phyloP scores from a whole-genome alignment of 2,888 invertebrate genomes.

The Peribatodes rhomboidaria region DNA sequence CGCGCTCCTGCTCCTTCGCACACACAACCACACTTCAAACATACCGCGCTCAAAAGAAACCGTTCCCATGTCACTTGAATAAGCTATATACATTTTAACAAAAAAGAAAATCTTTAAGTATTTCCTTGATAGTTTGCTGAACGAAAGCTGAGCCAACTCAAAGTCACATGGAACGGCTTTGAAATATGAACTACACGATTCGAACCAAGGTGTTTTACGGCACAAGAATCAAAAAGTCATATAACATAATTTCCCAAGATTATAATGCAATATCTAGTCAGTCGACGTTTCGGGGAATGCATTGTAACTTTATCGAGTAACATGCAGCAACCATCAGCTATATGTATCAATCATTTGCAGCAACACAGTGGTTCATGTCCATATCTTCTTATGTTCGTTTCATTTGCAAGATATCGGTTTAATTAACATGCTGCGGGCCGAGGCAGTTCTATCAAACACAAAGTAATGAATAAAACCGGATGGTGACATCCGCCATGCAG shows the following conservation, averaged over 20 bases:
- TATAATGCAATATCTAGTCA: conserved; percentile 72
- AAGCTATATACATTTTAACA: neutral
- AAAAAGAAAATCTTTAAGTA: neutral
- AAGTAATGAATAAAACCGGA: conserved; percentile 80
- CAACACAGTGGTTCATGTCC: conserved; percentile 61
- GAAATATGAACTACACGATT: conserved; percentile 26
- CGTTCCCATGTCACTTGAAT: conserved; percentile 32
- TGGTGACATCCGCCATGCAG: conserved; percentile 83
- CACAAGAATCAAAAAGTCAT: conserved; percentile 29
- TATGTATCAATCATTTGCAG: conserved; percentile 64
- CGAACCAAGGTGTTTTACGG: conserved; percentile 27
- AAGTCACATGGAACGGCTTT: conserved; percentile 52
- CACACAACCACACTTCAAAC: conserved; percentile 27
- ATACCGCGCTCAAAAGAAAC: conserved; percentile 44
- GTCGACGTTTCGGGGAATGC: conserved; percentile 69
- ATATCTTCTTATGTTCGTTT: conserved; percentile 63
- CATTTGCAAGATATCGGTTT: conserved; percentile 54
- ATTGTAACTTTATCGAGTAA: conserved; percentile 70
- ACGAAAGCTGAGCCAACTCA: neutral
- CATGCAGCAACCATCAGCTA: conserved; percentile 83
- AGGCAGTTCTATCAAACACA: conserved; percentile 84
- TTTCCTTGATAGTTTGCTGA: neutral
- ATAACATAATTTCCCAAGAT: conserved; percentile 59
- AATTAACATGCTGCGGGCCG: conserved; percentile 83
- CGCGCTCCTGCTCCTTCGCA: conserved; percentile 80